Base-by-base conservation (phyloP, 2,888 invertebrate genomes). In the Plebejus argus region DNA sequence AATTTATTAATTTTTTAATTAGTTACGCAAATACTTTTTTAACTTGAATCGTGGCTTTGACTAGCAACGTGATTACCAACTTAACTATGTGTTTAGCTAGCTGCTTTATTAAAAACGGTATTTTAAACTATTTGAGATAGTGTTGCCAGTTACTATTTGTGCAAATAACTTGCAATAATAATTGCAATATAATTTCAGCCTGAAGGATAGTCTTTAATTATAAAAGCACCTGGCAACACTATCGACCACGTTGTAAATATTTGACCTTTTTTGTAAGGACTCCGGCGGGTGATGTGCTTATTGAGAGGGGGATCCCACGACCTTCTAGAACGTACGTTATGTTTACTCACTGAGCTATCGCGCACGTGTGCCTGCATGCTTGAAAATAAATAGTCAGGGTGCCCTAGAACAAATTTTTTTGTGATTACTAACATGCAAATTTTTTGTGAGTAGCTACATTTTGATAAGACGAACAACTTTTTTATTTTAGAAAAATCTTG, bases 201-300 rank as follows among this genome's bases (percentile, higher is more conserved):
- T 45, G 39, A 45, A 45, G 3, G 45, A 45, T 45, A 45, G 45
- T 12, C 18, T 53, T 18, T 53, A 5, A 18, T 15, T 5, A 53
- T 53, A 53, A 53, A 53, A 49, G 4, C n/a, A 70, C 35, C n/a
- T 45, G 56, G 75, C 70, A 75, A 53, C 23, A 78, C 35, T 76
- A n/a, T 79, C 66, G 18, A 77, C 80, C 76, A 84, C 83, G 82
- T 83, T 86, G 85, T 86, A 85, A 84, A 86, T 86, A 84, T 82
- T 81, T 82, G 82, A 79, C 79, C 84, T 86, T 86, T 89, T 85
- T 86, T 85, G 82, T 84, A 91, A 93, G 93, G 93, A 91, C 91
- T 82, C 90, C 92, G 82, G 93, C 92, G 79, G 93, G 92, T 82
- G 93, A 90, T 90, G 92, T 92, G 89, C 93, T 93, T 90, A 90